These are phyloP conservation scores for Euzophera pinguis DNA, from an alignment of 2,888 invertebrate genomes.

Conservation along the genomic window DNA sequence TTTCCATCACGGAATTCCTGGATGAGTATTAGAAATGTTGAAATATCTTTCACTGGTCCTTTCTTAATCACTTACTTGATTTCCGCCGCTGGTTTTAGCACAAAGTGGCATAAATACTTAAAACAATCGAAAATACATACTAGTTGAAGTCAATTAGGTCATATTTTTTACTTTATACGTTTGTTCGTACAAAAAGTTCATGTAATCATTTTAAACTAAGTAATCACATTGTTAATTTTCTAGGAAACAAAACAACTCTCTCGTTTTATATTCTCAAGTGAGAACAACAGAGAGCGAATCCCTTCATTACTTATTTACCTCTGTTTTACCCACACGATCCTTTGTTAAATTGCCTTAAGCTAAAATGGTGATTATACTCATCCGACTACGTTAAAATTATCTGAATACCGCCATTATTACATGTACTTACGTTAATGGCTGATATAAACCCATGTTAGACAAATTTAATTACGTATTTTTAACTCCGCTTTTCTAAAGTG, in stretches of 20 bases:
- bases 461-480: slow-evolving; percentile 5
- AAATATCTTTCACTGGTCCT: too few relatives aligned
- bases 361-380: not conserved
- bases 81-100: too few relatives aligned
- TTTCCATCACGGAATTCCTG: too few relatives aligned
- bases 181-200: too few relatives aligned
- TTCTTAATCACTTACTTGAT: too few relatives aligned
- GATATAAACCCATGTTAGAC: not conserved
- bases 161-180: too few relatives aligned
- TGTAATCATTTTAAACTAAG: not conserved
- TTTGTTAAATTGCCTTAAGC: not conserved
- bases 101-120: too few relatives aligned
- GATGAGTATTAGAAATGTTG: too few relatives aligned
- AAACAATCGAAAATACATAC: too few relatives aligned
- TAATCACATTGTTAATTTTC: not conserved
- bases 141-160: too few relatives aligned
- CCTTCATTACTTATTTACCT: slow-evolving; percentile 1
- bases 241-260: not conserved
- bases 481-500: not conserved
- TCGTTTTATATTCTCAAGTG: not conserved
- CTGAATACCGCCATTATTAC: not conserved
- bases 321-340: not conserved
- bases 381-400: not conserved
- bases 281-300: not conserved
- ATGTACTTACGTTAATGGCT: not conserved